phyloP scores from a whole-genome alignment of 1,140 invertebrate genomes.

The Popillia japonica region DNA sequence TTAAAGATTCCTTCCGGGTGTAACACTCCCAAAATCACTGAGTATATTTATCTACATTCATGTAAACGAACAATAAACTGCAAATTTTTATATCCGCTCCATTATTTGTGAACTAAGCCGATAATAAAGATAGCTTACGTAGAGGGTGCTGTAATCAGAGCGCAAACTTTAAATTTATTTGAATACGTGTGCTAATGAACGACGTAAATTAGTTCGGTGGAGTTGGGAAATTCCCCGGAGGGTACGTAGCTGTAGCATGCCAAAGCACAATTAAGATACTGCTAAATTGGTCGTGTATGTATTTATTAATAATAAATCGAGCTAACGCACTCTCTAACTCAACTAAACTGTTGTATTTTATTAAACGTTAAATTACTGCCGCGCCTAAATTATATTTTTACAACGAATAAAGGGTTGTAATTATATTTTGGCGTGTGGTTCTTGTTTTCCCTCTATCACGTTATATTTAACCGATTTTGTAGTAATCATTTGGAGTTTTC shows the following conservation, averaged over 20 bases:
- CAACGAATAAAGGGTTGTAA: too few relatives aligned
- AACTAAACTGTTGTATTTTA: too few relatives aligned
- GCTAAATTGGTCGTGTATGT: background rate
- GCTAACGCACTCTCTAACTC: background rate
- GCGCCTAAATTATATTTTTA: too few relatives aligned
- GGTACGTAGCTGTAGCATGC: background rate
- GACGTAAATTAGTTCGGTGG: background rate
- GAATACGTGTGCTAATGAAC: slow-evolving; percentile 1
- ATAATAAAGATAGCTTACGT: slow-evolving; percentile 5
- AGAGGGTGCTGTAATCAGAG: background rate
- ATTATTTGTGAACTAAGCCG: background rate
- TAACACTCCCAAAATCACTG: too few relatives aligned
- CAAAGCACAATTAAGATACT: background rate
- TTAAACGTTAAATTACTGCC: too few relatives aligned
- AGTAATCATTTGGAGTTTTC: too few relatives aligned
- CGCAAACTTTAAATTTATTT: slow-evolving; percentile 17
- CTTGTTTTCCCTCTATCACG: too few relatives aligned
- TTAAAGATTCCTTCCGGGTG: too few relatives aligned
- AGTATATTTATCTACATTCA: too few relatives aligned
- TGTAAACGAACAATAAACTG: too few relatives aligned
- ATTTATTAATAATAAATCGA: background rate
- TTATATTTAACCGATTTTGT: too few relatives aligned
- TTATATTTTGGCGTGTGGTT: too few relatives aligned
- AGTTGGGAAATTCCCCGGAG: background rate
- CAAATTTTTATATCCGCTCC: background rate